phyloP scores from a whole-genome alignment of 2,888 invertebrate genomes.

The Agriopis leucophaearia region DNA sequence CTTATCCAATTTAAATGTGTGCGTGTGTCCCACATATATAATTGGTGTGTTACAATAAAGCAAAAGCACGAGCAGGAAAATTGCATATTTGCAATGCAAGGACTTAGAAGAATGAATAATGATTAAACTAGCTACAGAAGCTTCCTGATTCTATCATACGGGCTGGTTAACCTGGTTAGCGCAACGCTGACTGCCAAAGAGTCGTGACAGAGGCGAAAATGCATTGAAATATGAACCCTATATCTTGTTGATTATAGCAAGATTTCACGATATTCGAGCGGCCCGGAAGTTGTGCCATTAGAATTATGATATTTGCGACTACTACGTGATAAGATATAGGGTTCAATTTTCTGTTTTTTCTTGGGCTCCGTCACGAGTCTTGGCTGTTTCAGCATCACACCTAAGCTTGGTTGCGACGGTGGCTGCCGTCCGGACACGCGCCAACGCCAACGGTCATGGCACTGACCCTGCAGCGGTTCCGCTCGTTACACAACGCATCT shows the following conservation, averaged over 20 bases:
- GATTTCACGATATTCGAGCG: not conserved
- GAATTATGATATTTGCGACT: not conserved
- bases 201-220: too few relatives aligned
- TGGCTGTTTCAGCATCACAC: not conserved
- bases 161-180: too few relatives aligned
- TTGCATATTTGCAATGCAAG: too few relatives aligned
- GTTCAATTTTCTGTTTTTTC: not conserved
- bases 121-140: too few relatives aligned
- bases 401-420: slow-evolving; percentile 2
- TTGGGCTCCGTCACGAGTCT: not conserved
- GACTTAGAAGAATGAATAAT: too few relatives aligned
- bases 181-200: too few relatives aligned
- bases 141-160: too few relatives aligned
- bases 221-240: too few relatives aligned
- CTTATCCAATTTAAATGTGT: too few relatives aligned
- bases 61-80: too few relatives aligned
- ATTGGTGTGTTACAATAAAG: too few relatives aligned
- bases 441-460: slow-evolving; percentile 68
- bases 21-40: too few relatives aligned
- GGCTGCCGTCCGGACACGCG: slow-evolving; percentile 56
- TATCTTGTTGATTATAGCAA: not conserved
- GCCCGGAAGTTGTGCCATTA: not conserved
- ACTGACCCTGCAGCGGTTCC: slow-evolving; percentile 77
- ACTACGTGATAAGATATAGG: not conserved
- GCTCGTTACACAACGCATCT: slow-evolving; percentile 64